A percentile compares a stretch with the other conserved stretches of the same genome.
phyloP scores from a whole-genome alignment of 2,113 vertebrate genomes.

The Dipodomys stephensi region DNA sequence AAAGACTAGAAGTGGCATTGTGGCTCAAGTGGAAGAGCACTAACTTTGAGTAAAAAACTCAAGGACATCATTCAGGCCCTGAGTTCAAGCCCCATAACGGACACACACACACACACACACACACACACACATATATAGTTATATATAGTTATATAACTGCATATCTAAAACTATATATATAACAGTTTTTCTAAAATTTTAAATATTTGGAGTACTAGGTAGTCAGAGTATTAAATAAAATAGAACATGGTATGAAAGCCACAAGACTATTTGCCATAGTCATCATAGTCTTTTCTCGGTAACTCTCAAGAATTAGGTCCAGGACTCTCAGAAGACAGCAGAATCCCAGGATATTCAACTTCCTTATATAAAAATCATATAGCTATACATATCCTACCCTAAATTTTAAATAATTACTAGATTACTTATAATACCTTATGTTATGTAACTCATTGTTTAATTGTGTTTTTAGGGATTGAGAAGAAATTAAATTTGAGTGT shows the following conservation, averaged over 20 bases:
- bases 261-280: not conserved
- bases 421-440: not conserved
- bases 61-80: too few relatives aligned
- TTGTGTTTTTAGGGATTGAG: not conserved
- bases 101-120: too few relatives aligned
- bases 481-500: not conserved
- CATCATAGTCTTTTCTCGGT: not conserved
- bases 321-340: not conserved
- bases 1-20: too few relatives aligned
- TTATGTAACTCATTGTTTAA: not conserved
- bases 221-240: not conserved
- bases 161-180: too few relatives aligned
- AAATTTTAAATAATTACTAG: not conserved
- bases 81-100: too few relatives aligned
- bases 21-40: too few relatives aligned
- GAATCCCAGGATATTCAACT: not conserved
- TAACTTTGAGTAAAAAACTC: too few relatives aligned
- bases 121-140: too few relatives aligned
- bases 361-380: too few relatives aligned
- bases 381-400: not conserved
- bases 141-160: too few relatives aligned
- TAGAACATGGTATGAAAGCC: not conserved
- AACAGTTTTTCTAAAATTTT: not conserved
- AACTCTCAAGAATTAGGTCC: not conserved
- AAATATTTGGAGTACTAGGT: not conserved